Percentiles rank a stretch among this genome's conserved stretches.
Conservation (phyloP, 2,797 vertebrate species). For the Coranthus polyacanthus region DNA sequence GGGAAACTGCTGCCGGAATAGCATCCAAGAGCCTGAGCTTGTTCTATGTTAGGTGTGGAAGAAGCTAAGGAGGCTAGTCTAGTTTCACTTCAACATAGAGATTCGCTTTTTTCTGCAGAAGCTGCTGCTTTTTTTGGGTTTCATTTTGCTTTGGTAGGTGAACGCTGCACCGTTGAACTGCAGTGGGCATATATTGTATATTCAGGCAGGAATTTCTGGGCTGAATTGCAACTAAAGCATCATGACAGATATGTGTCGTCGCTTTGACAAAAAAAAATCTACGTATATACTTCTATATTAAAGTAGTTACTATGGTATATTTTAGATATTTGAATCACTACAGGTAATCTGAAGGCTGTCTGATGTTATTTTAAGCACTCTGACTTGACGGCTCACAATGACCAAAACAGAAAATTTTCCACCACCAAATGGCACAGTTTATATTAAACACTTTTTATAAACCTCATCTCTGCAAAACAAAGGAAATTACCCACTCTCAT, state of each 20-base stretch:
- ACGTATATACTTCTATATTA: neutral
- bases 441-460: conserved; percentile 27
- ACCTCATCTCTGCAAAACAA: conserved; percentile 54
- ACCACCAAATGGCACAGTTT: conserved; percentile 17
- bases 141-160: neutral
- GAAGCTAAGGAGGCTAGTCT: neutral
- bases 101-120: neutral
- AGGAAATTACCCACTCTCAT: conserved; percentile 64
- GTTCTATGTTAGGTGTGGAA: neutral
- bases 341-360: neutral
- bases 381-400: neutral
- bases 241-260: no score
- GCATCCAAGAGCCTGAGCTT: neutral
- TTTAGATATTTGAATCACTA: no score
- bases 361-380: neutral
- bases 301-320: neutral
- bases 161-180: no score
- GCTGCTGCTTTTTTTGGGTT: neutral
- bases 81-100: neutral
- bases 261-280: no score
- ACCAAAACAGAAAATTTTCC: conserved; percentile 23
- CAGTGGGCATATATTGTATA: no score
- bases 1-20: neutral
- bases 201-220: no score
- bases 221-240: no score